Percentiles rank a stretch among this genome's conserved stretches.
Conservation (phyloP, 23 tunicate species). For the Halocynthia roretzi region DNA sequence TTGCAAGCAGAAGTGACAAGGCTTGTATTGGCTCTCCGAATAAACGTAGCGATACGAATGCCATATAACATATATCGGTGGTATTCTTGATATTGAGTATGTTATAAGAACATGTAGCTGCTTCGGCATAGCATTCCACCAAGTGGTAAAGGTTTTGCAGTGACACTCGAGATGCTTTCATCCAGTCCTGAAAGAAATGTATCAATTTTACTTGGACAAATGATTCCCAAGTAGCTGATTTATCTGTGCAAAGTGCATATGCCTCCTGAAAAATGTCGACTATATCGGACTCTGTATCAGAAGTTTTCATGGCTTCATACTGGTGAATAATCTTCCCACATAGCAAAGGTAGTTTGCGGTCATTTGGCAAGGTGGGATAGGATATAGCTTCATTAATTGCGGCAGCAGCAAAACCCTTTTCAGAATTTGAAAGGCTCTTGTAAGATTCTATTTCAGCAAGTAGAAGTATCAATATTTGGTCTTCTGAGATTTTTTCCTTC, state of each 20-base stretch:
- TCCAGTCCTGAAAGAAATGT: conserved; percentile 7
- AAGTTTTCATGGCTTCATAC: not conserved
- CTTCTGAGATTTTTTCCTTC: not conserved
- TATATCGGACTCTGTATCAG: not conserved
- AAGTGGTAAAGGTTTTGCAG: not conserved
- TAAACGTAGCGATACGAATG: not conserved
- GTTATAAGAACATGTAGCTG: not conserved
- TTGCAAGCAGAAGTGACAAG: not conserved
- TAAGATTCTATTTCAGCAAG: not conserved
- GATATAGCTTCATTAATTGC: no score
- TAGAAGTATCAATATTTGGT: not conserved
- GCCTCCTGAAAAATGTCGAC: not conserved
- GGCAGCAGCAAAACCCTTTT: not conserved
- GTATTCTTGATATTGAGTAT: not conserved
- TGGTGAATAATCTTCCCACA: not conserved
- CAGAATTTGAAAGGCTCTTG: not conserved
- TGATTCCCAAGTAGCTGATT: not conserved
- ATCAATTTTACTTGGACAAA: conserved; percentile 3
- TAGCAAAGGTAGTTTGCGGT: not conserved
- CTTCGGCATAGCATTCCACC: not conserved
- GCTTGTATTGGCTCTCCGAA: not conserved
- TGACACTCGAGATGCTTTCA: not conserved
- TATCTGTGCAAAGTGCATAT: not conserved
- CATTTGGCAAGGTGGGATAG: not conserved
- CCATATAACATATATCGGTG: not conserved